phyloP scores from a whole-genome alignment of 2,113 vertebrate genomes.

The Cyprinodon tularosa region DNA sequence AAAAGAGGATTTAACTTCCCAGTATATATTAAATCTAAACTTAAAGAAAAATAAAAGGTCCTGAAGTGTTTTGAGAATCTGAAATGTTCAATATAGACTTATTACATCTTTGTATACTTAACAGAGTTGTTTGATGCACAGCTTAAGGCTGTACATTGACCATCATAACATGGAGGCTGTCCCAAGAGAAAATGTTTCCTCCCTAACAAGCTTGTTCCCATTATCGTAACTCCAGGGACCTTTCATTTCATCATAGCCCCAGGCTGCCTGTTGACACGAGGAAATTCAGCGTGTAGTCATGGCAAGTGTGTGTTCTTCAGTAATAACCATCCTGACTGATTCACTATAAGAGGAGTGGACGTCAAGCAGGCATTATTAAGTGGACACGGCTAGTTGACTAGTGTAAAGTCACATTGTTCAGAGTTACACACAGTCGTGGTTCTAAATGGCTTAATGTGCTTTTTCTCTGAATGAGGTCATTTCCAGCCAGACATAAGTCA shows the following conservation, averaged over 20 bases:
- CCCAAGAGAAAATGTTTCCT: constrained; percentile 35
- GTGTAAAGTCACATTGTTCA: constrained; percentile 23
- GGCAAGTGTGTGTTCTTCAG: constrained; percentile 30
- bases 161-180: constrained; percentile 18
- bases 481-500: constrained; percentile 6
- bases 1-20: neutral
- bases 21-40: neutral
- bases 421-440: constrained; percentile 3
- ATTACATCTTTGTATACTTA: constrained; percentile 6
- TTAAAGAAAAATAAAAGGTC: neutral
- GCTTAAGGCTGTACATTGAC: constrained; percentile 11
- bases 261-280: constrained; percentile 21
- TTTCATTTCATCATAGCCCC: constrained; percentile 49
- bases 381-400: constrained; percentile 8
- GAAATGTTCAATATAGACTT: neutral
- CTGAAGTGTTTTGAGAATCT: neutral
- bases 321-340: constrained; percentile 41
- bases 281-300: constrained; percentile 19
- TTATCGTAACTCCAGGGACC: constrained; percentile 48
- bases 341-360: constrained; percentile 21
- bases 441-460: constrained; percentile 40
- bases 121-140: neutral
- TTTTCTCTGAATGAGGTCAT: constrained; percentile 27
- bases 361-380: neutral
- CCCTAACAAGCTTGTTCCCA: constrained; percentile 47